These are phyloP conservation scores for Mus spicilegus DNA, from an alignment of 2,113 vertebrate genomes.

Conservation along the genomic window DNA sequence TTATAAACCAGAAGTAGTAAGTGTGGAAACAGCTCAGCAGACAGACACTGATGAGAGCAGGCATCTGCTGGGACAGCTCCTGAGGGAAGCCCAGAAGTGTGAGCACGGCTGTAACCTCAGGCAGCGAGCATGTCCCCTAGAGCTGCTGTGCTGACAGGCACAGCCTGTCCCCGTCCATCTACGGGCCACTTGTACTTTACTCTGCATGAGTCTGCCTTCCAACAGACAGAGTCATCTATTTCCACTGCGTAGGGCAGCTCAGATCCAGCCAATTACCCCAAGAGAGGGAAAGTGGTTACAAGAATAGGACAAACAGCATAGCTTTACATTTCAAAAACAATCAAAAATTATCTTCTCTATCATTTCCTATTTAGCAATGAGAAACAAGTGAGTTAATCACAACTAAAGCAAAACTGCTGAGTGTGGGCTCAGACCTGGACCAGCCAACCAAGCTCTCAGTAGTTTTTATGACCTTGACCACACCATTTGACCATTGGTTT, in stretches of 20 bases:
- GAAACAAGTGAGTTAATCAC: conserved; percentile 12
- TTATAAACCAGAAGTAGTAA: conserved; percentile 47
- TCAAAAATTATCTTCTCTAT: background rate
- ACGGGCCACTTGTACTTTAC: background rate
- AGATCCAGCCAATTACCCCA: background rate
- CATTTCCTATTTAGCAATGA: conserved; percentile 25
- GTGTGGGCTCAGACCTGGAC: background rate
- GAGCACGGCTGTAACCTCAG: background rate
- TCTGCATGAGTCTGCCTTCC: background rate
- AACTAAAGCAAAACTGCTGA: background rate
- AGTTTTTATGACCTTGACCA: background rate
- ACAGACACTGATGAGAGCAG: background rate
- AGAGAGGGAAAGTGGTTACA: background rate
- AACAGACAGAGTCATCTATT: background rate
- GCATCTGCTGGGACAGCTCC: background rate
- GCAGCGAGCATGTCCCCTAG: background rate
- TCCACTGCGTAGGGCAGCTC: background rate
- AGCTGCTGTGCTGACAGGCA: background rate
- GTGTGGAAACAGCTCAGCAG: background rate
- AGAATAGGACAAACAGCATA: background rate
- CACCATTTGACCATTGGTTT: background rate
- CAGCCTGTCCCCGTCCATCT: background rate
- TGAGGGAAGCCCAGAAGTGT: background rate
- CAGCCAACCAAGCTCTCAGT: background rate
- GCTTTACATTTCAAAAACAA: conserved; percentile 24